Conservation (phyloP, 2,113 vertebrate genomes). For the Strigops habroptila region DNA sequence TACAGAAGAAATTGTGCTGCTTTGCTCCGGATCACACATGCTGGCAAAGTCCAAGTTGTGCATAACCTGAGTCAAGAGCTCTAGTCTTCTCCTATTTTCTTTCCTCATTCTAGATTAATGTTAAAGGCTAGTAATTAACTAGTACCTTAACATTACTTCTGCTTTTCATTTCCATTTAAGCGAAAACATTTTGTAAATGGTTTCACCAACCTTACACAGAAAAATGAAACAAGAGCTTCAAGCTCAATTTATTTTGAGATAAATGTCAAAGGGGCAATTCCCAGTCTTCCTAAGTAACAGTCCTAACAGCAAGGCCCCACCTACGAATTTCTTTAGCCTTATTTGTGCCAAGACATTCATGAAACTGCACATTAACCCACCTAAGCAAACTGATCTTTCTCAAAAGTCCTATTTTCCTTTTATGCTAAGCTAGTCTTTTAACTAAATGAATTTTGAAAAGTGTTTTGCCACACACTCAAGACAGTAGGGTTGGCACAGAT, state of each 20-base stretch:
- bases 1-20: background rate
- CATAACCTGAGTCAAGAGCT: background rate
- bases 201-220: background rate
- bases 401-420: background rate
- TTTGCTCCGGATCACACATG: background rate
- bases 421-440: background rate
- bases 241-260: background rate
- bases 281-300: background rate
- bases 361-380: background rate
- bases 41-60: background rate
- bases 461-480: background rate
- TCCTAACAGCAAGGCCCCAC: background rate
- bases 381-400: background rate
- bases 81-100: background rate
- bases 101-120: background rate
- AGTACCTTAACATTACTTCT: background rate
- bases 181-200: background rate
- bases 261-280: background rate
- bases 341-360: background rate
- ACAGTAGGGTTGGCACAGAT: background rate
- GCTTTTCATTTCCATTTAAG: background rate
- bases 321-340: background rate
- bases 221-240: background rate
- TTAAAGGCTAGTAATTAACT: background rate
- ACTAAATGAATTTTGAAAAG: background rate